A percentile compares a stretch with the other conserved stretches of the same genome.
Evolutionary conservation across 2,113 vertebrate species (phyloP).

Genomic region (Clinocottus analis): DNA sequence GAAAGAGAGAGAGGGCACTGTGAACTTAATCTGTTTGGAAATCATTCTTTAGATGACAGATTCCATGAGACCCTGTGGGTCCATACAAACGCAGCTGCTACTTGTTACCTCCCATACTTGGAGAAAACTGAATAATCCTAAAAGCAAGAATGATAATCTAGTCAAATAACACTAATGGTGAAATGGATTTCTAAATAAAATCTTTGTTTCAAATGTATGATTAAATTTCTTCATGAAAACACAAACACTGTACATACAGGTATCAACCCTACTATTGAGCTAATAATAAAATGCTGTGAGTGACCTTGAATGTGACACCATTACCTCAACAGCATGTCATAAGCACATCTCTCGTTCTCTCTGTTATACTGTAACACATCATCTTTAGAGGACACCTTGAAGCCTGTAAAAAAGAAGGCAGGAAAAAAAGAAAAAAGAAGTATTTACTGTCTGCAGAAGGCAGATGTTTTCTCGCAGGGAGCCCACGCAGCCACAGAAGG

Average conservation of each 20-base stretch:
- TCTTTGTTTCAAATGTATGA: background rate
- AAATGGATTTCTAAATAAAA: background rate
- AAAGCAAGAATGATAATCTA: too few species aligned
- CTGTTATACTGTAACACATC: background rate
- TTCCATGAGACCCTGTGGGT: background rate
- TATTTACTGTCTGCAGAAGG: slow-evolving; percentile 89
- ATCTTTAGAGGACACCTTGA: background rate
- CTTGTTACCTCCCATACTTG: background rate
- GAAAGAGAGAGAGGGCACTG: background rate
- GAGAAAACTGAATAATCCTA: background rate
- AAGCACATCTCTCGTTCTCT: background rate
- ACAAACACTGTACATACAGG: too few species aligned
- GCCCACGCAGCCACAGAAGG: slow-evolving; percentile 95
- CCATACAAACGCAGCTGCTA: slow-evolving; percentile 5
- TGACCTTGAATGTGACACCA: background rate
- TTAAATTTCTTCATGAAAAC: background rate
- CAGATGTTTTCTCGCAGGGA: slow-evolving; percentile 94
- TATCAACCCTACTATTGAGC: too few species aligned
- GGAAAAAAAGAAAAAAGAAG: background rate
- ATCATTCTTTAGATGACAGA: background rate
- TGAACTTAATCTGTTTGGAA: background rate
- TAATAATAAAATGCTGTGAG: too few species aligned
- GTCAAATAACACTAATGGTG: too few species aligned
- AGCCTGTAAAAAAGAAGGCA: background rate
- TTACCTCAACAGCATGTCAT: background rate